These are phyloP conservation scores for Contarinia nasturtii DNA, from an alignment of 1,140 invertebrate species.

Conservation along the genomic window DNA sequence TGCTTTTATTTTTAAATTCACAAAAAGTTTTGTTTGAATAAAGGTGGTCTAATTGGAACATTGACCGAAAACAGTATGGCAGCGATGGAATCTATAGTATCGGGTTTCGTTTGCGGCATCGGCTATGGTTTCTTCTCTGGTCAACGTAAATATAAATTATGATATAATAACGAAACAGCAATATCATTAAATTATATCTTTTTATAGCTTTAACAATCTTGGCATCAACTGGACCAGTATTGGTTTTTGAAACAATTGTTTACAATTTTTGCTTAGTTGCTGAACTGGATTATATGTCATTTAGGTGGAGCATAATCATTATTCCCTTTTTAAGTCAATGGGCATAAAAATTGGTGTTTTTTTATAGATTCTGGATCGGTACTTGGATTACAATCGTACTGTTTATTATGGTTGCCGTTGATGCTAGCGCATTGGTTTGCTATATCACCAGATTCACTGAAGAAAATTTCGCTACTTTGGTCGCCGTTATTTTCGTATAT, in stretches of 20 bases:
- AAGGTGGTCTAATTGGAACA: slow-evolving; percentile 82
- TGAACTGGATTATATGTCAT: slow-evolving; percentile 79
- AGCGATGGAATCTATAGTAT: slow-evolving; percentile 92
- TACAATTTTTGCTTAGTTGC: slow-evolving; percentile 83
- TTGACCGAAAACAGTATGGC: slow-evolving; percentile 94
- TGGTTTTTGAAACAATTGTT: slow-evolving; percentile 96
- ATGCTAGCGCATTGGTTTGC: slow-evolving; percentile 91
- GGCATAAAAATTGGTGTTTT: too few species aligned
- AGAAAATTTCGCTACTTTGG: slow-evolving; percentile 96
- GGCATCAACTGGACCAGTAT: slow-evolving; percentile 91
- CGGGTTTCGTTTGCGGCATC: slow-evolving; percentile 88
- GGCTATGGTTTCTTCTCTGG: slow-evolving; percentile 94
- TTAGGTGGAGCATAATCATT: too few species aligned
- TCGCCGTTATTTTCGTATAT: slow-evolving; percentile 97
- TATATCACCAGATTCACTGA: slow-evolving; percentile 99
- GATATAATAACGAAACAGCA: too few species aligned
- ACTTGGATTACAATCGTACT: slow-evolving; percentile 81
- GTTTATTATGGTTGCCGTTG: slow-evolving; percentile 77
- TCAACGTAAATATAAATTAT: too few species aligned
- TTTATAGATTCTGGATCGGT: slow-evolving; percentile 69
- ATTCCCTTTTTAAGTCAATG: too few species aligned
- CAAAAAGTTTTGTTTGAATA: too few species aligned
- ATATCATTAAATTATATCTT: too few species aligned
- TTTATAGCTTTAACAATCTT: slow-evolving; percentile 92
- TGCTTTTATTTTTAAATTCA: too few species aligned